A percentile compares a stretch with the other conserved stretches of the same genome.
Conservation (phyloP, 2,797 vertebrate species). For the Halcyon smyrnensis region DNA sequence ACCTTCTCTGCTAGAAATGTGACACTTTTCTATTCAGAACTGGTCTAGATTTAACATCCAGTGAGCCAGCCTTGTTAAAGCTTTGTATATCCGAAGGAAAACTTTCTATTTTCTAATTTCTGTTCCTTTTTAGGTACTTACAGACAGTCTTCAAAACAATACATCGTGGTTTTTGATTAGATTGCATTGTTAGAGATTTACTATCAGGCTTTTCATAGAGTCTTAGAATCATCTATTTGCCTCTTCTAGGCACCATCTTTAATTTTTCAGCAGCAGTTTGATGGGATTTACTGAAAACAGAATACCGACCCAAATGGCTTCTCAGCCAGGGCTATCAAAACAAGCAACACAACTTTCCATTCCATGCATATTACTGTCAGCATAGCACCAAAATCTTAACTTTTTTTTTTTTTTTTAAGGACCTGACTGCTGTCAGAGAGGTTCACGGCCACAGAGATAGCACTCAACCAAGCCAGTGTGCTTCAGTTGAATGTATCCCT, state of each 20-base stretch:
- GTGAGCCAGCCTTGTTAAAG: not conserved
- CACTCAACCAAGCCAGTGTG: not conserved
- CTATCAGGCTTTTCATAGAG: conserved; percentile 3
- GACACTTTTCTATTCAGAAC: not conserved
- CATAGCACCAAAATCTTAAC: not conserved
- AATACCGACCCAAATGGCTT: not conserved
- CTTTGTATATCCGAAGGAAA: not conserved
- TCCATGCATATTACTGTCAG: not conserved
- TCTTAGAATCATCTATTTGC: not conserved
- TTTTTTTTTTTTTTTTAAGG: not conserved
- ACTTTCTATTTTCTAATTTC: not conserved
- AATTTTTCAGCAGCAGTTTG: not conserved
- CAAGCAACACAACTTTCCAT: not conserved
- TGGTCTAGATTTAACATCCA: not conserved
- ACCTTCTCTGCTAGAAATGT: not conserved
- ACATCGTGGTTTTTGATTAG: not conserved
- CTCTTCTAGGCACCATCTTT: not conserved
- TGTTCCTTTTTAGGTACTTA: not conserved
- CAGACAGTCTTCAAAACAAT: not conserved
- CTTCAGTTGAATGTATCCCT: not conserved
- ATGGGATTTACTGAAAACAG: not conserved
- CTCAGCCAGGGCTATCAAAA: not conserved
- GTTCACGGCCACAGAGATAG: not conserved
- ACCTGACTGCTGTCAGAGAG: not conserved
- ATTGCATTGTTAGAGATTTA: not conserved